Evolutionary conservation across 2,888 invertebrate genomes (phyloP).

Genomic region (Clistopyga incitator): DNA sequence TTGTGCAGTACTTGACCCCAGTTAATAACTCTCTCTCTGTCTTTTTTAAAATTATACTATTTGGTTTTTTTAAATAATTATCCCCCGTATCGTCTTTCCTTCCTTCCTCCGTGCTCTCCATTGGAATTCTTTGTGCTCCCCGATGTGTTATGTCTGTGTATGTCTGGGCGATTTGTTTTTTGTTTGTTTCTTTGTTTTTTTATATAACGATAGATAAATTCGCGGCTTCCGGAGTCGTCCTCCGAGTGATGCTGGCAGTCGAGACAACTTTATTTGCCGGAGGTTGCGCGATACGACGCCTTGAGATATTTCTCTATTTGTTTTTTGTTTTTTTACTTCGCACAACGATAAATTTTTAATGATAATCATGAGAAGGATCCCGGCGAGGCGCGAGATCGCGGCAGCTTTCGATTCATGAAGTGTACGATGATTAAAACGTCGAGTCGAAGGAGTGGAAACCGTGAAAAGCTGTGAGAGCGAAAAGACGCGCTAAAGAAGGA

Average conservation of each 20-base stretch:
- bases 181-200: slow-evolving; percentile 18
- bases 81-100: slow-evolving; percentile 35
- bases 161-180: slow-evolving; percentile 4
- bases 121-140: slow-evolving; percentile 65
- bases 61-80: slow-evolving; percentile 32
- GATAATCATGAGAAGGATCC: slow-evolving; percentile 56
- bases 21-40: slow-evolving; percentile 44
- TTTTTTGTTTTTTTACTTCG: slow-evolving; percentile 6
- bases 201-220: slow-evolving; percentile 25
- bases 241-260: slow-evolving; percentile 43
- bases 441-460: slow-evolving; percentile 11
- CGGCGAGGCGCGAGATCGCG: slow-evolving; percentile 59
- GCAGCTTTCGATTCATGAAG: slow-evolving; percentile 56
- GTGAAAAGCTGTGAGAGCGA: slow-evolving; percentile 43
- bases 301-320: background rate
- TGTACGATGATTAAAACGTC: slow-evolving; percentile 20
- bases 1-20: slow-evolving; percentile 59
- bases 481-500: slow-evolving; percentile 38
- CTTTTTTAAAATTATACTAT: slow-evolving; percentile 34
- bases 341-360: slow-evolving; percentile 27
- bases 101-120: slow-evolving; percentile 49
- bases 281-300: slow-evolving; percentile 13
- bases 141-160: slow-evolving; percentile 47
- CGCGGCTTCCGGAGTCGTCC: slow-evolving; percentile 38
- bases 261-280: slow-evolving; percentile 37